Evolutionary conservation across 2,113 vertebrate species (phyloP).

Genomic region (Camelus dromedarius): DNA sequence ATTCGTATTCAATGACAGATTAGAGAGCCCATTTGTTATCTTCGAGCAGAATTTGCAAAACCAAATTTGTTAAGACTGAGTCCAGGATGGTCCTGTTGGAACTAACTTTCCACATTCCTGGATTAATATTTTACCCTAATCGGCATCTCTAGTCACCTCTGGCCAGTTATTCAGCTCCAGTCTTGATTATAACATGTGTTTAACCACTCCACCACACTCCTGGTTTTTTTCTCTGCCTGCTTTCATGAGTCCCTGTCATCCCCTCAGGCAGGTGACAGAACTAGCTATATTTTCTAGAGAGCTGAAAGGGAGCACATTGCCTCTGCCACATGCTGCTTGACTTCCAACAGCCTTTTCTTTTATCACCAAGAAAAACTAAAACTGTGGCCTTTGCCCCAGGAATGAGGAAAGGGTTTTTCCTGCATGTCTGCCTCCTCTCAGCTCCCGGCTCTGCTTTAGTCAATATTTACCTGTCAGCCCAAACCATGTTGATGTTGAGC

Average conservation of each 20-base stretch:
- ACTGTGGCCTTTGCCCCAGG: not conserved
- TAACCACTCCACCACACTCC: not conserved
- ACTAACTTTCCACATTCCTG: not conserved
- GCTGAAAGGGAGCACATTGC: not conserved
- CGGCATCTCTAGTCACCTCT: not conserved
- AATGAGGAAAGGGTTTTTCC: not conserved
- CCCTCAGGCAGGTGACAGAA: not conserved
- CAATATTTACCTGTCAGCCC: constrained; percentile 35
- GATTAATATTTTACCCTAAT: not conserved
- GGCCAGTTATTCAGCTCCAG: not conserved
- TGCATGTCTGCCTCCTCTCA: not conserved
- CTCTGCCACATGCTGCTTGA: not conserved
- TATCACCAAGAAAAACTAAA: not conserved
- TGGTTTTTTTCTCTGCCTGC: not conserved
- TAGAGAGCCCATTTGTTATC: not conserved
- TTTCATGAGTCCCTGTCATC: not conserved
- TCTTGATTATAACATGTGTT: not conserved
- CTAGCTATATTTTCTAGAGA: not conserved
- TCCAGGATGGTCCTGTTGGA: not conserved
- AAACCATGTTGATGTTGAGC: not conserved
- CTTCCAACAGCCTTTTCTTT: not conserved
- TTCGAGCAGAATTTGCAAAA: not conserved
- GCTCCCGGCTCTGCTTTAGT: not conserved
- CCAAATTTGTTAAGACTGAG: not conserved
- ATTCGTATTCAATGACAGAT: not conserved